Conservation (phyloP, 2,888 invertebrate genomes). For the Gandaritis pyraliata region DNA sequence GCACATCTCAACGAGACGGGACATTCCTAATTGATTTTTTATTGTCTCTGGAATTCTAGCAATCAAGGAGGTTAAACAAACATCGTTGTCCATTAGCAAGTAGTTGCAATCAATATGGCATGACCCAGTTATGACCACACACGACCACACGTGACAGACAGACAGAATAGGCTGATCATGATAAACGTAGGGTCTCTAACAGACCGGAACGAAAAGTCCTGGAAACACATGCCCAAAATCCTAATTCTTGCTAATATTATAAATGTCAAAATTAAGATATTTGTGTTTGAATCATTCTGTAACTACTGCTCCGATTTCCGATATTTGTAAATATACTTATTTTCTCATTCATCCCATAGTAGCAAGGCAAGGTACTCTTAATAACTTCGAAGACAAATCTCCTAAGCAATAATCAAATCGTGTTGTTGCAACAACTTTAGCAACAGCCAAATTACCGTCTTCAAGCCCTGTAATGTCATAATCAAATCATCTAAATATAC, state of each 20-base stretch:
- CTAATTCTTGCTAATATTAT: too few species aligned
- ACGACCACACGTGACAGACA: background rate
- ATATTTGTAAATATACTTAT: too few species aligned
- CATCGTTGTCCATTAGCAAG: background rate
- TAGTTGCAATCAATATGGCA: background rate
- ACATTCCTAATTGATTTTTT: too few species aligned
- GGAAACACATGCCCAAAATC: too few species aligned
- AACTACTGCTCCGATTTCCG: too few species aligned
- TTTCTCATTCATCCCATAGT: too few species aligned
- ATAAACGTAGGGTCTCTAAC: background rate
- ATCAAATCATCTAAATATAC: conserved; percentile 2
- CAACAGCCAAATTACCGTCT: background rate
- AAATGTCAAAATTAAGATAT: too few species aligned
- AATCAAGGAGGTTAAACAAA: background rate
- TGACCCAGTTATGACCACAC: conserved; percentile 4
- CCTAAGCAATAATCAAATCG: background rate
- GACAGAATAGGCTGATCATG: background rate
- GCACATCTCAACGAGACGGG: too few species aligned
- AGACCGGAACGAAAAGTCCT: background rate
- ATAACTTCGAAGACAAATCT: background rate
- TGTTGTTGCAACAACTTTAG: background rate
- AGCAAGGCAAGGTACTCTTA: too few species aligned
- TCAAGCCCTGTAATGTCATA: conserved; percentile 5
- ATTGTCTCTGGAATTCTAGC: too few species aligned
- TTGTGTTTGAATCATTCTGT: too few species aligned